Evolutionary conservation across 1,140 invertebrate species (phyloP), one percentile per base, ranked within the genome.

Genomic region (Bombus soroeensis): DNA sequence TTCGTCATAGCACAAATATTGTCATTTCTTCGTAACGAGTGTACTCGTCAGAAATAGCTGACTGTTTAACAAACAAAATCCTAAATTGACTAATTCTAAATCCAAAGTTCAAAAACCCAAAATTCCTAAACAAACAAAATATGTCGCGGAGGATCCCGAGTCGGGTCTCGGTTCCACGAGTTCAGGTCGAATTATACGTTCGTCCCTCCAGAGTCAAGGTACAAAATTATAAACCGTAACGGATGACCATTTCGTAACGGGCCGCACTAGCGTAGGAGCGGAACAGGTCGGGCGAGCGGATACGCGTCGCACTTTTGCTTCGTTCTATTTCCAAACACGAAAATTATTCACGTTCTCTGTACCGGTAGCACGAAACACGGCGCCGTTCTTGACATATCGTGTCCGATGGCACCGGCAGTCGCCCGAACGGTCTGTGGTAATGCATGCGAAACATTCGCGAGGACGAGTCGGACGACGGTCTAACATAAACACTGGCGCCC

Each of bases 301-400:
- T 6, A 53, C 18, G 47, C 47, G 47, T 53, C 32, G 71, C 85
- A 86, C 81, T 86, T 91, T 91, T 88, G 86, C 89, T 86, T 87
- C 82, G 75, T 90, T 91, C 90, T 92, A 92, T 91, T 91, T 91
- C 83, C 75, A 90, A 90, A 89, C 84, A 72, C 77, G 90, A 92
- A 86, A 91, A 92, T 92, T 88, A 90, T 82, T 91, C 81, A 72
- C 88, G 62, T 87, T 87, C 90, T 53, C 47, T 74, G 70, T 78
- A 53, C 72, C 68, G 68, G 15, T 68, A 74, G 43, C 72, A 53
- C 66, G 70, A 68, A 39, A 47, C 70, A 70, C 80, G 90, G 90
- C 91, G 91, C 91, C 90, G 84, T 90, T 88, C 91, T 91, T 85
- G 77, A 91, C 88, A 85, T 87, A 91, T 91, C 90, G 81, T 81